Evolutionary conservation across 2,888 invertebrate species (phyloP).

Genomic region (Hydroisotoma schaefferi): DNA sequence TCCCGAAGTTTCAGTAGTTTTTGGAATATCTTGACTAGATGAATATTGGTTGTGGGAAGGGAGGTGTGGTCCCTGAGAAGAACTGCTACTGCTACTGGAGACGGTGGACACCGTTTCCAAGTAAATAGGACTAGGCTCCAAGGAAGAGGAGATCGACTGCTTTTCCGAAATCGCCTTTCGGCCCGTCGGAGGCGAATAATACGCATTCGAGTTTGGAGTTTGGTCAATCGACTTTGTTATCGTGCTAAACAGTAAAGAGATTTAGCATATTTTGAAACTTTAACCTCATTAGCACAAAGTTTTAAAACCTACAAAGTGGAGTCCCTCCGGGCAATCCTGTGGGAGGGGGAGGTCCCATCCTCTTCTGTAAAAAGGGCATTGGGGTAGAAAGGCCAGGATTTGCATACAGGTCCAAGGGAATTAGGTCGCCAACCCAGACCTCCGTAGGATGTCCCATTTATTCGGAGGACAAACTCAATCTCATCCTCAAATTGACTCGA

Average conservation of each 20-base stretch:
- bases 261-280: not conserved
- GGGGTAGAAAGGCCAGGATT: conserved; percentile 32
- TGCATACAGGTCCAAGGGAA: conserved; percentile 27
- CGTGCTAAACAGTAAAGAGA: not conserved
- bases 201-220: not conserved
- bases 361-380: conserved; percentile 15
- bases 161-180: no score
- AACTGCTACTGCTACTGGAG: no score
- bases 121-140: no score
- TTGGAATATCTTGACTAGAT: no score
- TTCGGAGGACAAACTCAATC: conserved; percentile 66
- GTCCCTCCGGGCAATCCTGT: not conserved
- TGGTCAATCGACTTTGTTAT: conserved; percentile 1
- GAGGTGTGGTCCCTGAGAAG: no score
- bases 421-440: conserved; percentile 88
- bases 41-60: no score
- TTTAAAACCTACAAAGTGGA: conserved; percentile 1
- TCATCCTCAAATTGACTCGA: conserved; percentile 30
- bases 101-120: no score
- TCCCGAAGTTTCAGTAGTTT: no score
- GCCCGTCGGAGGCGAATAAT: not conserved
- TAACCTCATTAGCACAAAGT: not conserved
- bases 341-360: not conserved
- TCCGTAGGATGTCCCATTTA: conserved; percentile 80
- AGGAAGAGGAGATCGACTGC: not conserved